Conservation (phyloP, 2,113 vertebrate species). For the Callopanchax toddi region DNA sequence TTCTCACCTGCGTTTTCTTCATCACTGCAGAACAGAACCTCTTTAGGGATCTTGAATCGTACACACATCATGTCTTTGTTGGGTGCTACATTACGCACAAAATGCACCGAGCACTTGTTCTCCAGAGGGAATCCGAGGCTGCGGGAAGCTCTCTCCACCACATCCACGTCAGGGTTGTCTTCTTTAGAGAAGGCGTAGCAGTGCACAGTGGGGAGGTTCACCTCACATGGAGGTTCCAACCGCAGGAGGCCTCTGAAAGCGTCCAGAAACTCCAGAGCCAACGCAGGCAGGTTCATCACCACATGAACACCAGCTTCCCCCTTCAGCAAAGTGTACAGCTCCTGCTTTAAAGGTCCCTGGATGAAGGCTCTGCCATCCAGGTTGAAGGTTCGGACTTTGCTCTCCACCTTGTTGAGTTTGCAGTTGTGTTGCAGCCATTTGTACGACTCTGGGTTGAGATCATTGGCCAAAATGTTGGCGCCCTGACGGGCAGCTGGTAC, state of each 20-base stretch:
- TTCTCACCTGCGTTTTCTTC: slow-evolving; percentile 77
- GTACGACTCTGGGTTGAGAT: slow-evolving; percentile 94
- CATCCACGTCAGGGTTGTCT: slow-evolving; percentile 80
- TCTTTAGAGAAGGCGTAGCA: slow-evolving; percentile 96
- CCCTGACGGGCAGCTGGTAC: slow-evolving; percentile 87
- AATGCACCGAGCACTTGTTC: slow-evolving; percentile 81
- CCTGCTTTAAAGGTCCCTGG: slow-evolving; percentile 83
- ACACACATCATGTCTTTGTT: slow-evolving; percentile 98
- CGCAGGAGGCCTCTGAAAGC: slow-evolving; percentile 85
- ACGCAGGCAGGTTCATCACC: slow-evolving; percentile 94
- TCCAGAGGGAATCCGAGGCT: slow-evolving; percentile 81
- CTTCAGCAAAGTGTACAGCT: slow-evolving; percentile 80
- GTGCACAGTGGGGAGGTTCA: slow-evolving; percentile 86
- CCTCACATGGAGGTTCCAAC: slow-evolving; percentile 21
- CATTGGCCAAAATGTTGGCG: slow-evolving; percentile 89
- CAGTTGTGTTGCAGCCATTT: slow-evolving; percentile 92
- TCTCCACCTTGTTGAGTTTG: slow-evolving; percentile 90
- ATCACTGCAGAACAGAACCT: slow-evolving; percentile 81
- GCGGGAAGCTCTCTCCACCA: slow-evolving; percentile 79
- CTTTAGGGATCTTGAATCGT: slow-evolving; percentile 85
- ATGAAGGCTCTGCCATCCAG: slow-evolving; percentile 93
- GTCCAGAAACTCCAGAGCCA: slow-evolving; percentile 90
- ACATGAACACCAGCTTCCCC: slow-evolving; percentile 80
- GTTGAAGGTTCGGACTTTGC: slow-evolving; percentile 84
- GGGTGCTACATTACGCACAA: slow-evolving; percentile 93